These are phyloP conservation scores for Sebastes jordani DNA, from an alignment of 2,797 vertebrate species.

Conservation along the genomic window DNA sequence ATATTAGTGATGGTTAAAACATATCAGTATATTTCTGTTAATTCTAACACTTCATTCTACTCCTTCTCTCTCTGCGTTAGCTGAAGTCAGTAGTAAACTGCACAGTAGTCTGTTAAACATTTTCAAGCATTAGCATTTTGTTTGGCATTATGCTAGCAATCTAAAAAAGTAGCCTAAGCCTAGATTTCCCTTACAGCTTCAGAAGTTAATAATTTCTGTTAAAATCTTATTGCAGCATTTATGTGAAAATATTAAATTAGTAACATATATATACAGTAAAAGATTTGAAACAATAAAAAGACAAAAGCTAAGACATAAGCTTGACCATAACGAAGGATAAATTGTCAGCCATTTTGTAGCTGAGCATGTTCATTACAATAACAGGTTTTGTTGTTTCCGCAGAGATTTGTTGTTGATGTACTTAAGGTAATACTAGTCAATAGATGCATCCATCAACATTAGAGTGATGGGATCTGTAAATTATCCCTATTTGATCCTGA, in stretches of 20 bases:
- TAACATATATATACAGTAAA: constrained; percentile 54
- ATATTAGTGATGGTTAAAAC: constrained; percentile 15
- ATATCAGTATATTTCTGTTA: constrained; percentile 11
- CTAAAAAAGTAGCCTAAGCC: constrained; percentile 38
- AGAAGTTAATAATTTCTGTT: constrained; percentile 48
- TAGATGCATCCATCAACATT: constrained; percentile 1
- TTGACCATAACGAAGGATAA: constrained; percentile 24
- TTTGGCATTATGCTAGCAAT: constrained; percentile 45
- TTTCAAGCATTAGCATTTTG: constrained; percentile 53
- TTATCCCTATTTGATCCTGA: constrained; percentile 45
- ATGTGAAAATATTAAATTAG: constrained; percentile 60
- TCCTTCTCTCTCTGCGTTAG: constrained; percentile 7
- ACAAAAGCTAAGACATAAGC: constrained; percentile 27
- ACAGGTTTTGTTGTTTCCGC: constrained; percentile 26
- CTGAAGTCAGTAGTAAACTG: constrained; percentile 33
- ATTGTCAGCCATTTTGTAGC: constrained; percentile 24
- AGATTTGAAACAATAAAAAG: constrained; percentile 27
- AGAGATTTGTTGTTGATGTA: constrained; percentile 17
- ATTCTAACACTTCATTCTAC: constrained; percentile 3
- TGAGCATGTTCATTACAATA: constrained; percentile 37
- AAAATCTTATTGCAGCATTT: constrained; percentile 57
- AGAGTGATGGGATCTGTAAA: constrained; percentile 26
- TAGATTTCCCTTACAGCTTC: constrained; percentile 44
- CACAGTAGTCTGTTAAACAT: constrained; percentile 19
- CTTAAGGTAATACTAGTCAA: constrained; percentile 18